Evolutionary conservation across 2,888 invertebrate species (phyloP).

Genomic region (Parnassius mnemosyne): DNA sequence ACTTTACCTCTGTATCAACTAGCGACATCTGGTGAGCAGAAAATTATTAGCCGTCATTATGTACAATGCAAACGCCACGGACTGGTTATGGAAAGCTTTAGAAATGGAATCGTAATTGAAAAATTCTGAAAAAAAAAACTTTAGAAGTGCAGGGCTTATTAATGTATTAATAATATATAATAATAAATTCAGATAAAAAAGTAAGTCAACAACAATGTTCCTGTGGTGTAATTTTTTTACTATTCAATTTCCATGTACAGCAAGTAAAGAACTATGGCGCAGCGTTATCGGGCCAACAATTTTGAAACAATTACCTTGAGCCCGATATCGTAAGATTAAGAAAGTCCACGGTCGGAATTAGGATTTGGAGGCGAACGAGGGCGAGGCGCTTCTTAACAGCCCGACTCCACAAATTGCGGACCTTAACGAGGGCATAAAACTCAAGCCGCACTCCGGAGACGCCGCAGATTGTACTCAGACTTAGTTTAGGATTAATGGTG

Average conservation of each 20-base stretch:
- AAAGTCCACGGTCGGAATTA: constrained; percentile 77
- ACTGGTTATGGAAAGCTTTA: no score
- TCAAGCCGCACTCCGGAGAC: constrained; percentile 73
- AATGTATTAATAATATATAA: no score
- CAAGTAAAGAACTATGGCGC: constrained; percentile 6
- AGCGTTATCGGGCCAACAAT: constrained; percentile 60
- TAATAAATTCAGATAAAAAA: no score
- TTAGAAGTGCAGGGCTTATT: no score
- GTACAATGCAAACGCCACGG: no score
- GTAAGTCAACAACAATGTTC: no score
- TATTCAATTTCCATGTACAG: constrained; percentile 1
- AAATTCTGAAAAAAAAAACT: no score
- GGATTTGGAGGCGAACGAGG: constrained; percentile 69
- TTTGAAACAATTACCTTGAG: constrained; percentile 79
- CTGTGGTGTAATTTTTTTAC: no score
- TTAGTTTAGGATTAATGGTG: constrained; percentile 81
- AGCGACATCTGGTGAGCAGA: no score
- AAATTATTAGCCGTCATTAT: no score
- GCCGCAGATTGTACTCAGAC: constrained; percentile 78
- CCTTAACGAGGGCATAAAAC: constrained; percentile 80
- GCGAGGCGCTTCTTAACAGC: constrained; percentile 70
- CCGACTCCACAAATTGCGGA: constrained; percentile 80
- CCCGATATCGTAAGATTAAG: constrained; percentile 79
- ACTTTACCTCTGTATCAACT: no score
- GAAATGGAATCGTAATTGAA: no score